phyloP scores from a whole-genome alignment of 2,113 vertebrate species.

The Heteronetta atricapilla region DNA sequence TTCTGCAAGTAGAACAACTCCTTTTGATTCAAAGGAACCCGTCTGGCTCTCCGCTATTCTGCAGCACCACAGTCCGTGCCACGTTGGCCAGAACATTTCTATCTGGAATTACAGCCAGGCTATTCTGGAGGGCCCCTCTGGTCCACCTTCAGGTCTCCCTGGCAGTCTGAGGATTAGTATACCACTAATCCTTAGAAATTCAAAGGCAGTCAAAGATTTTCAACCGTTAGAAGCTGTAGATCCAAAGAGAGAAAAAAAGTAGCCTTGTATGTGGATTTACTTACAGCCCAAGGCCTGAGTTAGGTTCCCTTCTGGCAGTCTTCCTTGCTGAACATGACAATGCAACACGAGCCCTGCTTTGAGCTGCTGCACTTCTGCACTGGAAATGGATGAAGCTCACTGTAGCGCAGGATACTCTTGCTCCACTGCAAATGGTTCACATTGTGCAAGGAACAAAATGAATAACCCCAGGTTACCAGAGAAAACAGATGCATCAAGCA shows the following conservation, averaged over 20 bases:
- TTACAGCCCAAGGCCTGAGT: neutral
- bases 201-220: neutral
- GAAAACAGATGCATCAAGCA: neutral
- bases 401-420: neutral
- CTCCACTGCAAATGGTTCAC: neutral
- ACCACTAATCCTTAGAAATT: neutral
- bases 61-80: rapidly evolving
- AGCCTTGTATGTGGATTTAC: neutral
- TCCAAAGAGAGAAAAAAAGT: neutral
- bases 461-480: neutral
- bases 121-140: neutral
- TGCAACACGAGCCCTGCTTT: neutral
- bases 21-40: neutral
- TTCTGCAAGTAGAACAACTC: neutral
- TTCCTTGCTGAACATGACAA: too few species aligned
- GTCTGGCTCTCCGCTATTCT: too few species aligned
- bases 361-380: neutral
- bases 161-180: neutral
- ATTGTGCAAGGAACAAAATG: neutral
- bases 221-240: neutral
- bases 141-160: neutral
- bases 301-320: neutral
- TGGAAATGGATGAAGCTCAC: neutral
- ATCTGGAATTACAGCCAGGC: neutral
- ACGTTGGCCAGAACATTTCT: neutral